Evolutionary conservation across 2,888 invertebrate genomes (phyloP).

Genomic region (Agriotes lineatus): DNA sequence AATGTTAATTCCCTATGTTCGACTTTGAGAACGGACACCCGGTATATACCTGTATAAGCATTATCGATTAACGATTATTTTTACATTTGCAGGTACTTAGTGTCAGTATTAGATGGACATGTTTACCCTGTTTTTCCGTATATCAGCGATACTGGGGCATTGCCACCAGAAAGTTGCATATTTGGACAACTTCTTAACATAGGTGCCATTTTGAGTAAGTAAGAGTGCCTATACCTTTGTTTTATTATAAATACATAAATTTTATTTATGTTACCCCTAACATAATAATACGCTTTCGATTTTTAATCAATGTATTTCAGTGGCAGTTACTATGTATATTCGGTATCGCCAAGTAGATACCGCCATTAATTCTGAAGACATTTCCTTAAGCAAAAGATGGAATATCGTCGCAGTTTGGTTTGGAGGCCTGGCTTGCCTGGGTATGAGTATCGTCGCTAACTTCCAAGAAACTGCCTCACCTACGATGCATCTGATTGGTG

Average conservation of each 20-base stretch:
- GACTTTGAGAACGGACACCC: too few species aligned
- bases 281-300: too few species aligned
- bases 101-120: conserved; percentile 73
- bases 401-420: not conserved
- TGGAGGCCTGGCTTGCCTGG: conserved; percentile 69
- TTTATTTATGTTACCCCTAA: too few species aligned
- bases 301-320: conserved; percentile 29
- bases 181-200: conserved; percentile 80
- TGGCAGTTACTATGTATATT: conserved; percentile 39
- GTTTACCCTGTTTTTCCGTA: conserved; percentile 77
- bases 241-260: too few species aligned
- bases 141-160: conserved; percentile 78
- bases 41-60: too few species aligned
- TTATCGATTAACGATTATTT: too few species aligned
- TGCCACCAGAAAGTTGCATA: conserved; percentile 80
- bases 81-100: conserved; percentile 56
- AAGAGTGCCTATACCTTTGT: too few species aligned
- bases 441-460: conserved; percentile 78
- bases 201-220: conserved; percentile 53
- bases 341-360: conserved; percentile 44
- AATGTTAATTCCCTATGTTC: too few species aligned
- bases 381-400: conserved; percentile 9
- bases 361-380: conserved; percentile 16
- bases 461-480: conserved; percentile 79
- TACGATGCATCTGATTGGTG: conserved; percentile 76